Base-by-base conservation (phyloP, 2,113 vertebrate genomes). In the Pedetes capensis region DNA sequence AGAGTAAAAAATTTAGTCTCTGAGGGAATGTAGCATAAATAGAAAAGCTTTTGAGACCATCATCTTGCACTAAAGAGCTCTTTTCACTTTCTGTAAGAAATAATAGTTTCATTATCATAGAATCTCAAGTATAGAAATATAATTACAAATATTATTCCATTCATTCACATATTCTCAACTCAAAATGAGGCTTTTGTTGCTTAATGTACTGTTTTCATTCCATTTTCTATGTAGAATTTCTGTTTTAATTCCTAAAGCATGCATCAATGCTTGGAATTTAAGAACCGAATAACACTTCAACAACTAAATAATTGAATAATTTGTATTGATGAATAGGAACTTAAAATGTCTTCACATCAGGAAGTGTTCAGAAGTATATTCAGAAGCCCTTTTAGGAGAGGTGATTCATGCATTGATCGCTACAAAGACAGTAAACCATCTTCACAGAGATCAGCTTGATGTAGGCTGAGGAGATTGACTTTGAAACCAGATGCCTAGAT, bases 91-190 rank as follows among this genome's bases (percentile, higher is more conserved):
- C 74, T 91, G 82, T 91, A 97, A 97, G 18, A 87, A 39, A 6
- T 69, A 95, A 97, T 96, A 95, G 74, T 75, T 83, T 96, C 91
- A 94, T 91, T 96, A 95, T 96, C 27, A 97, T 74, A 98, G 97
- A 97, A 71, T 57, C 27, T 98, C 96, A 97, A 82, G 75, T 93
- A 59, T 44, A 93, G 68, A 85, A 80, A 78, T 0, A 0, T 25
- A 95, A 69, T 97, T 97, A 95, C 79, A 87, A 93, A 82, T 42
- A 20, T 83, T n/a, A 95, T 94, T 75, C 66, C 69, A 84, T 89
- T 74, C 75, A 72, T 89, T 96, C 59, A 71, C 51, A 66, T 47
- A 94, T 37, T 95, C 72, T 96, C 59, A 95, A 88, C 29, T 91
- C 47, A 82, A n/a, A 32, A 95, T 9, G 74, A 85, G 5, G 39